Conservation (phyloP, 2,888 invertebrate species). For the Leptinotarsa tumamoca region DNA sequence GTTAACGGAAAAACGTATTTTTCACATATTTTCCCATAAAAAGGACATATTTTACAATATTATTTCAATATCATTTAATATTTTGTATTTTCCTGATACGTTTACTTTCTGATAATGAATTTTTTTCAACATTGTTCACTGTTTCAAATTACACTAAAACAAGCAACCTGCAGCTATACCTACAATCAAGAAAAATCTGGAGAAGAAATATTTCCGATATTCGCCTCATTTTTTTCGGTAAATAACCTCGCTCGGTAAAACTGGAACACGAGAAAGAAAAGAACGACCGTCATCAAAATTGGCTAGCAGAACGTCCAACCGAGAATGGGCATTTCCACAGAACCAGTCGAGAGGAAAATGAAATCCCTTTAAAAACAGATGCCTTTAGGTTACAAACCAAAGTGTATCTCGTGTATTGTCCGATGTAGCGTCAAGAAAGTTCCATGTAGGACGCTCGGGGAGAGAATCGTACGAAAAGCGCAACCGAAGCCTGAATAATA, state of each 20-base stretch:
- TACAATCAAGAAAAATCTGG: conserved; percentile 14
- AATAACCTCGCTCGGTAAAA: conserved; percentile 40
- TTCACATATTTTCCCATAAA: no score
- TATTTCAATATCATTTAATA: no score
- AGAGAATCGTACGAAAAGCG: conserved; percentile 38
- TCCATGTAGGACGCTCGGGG: conserved; percentile 25
- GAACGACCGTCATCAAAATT: conserved; percentile 44
- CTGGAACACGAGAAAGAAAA: conserved; percentile 25
- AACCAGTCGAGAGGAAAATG: conserved; percentile 60
- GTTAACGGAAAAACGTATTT: no score
- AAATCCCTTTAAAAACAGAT: conserved; percentile 62
- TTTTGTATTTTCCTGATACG: not conserved
- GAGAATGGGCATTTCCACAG: conserved; percentile 47
- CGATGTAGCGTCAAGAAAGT: conserved; percentile 49
- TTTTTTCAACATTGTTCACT: not conserved
- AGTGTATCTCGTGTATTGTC: conserved; percentile 51
- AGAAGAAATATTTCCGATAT: conserved; percentile 38
- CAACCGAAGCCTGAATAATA: conserved; percentile 37
- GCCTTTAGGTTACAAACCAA: conserved; percentile 61
- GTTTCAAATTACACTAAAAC: not conserved
- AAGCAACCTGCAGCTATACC: not conserved
- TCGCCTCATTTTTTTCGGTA: conserved; percentile 38
- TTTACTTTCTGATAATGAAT: not conserved
- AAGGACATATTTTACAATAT: no score
- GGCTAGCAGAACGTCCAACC: conserved; percentile 45